These are phyloP conservation scores for Gari tellinella DNA, from an alignment of 2,888 invertebrate species.

Conservation along the genomic window DNA sequence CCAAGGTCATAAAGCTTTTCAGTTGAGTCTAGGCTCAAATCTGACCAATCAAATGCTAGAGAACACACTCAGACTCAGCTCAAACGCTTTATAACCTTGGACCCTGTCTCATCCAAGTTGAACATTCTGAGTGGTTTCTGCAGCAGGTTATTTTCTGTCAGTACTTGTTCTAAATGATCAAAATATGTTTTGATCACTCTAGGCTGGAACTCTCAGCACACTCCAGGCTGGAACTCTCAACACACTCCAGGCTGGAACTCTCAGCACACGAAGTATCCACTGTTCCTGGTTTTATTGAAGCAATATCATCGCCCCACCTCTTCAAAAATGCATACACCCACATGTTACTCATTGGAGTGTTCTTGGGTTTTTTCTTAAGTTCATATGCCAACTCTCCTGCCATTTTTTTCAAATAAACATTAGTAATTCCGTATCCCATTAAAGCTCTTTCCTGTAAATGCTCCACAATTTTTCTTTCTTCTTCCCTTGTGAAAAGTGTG, in stretches of 20 bases:
- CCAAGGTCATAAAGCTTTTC: too few species aligned
- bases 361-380: background rate
- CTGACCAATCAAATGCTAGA: too few species aligned
- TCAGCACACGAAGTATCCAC: conserved; percentile 1
- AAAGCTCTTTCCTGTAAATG: background rate
- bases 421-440: conserved; percentile 9
- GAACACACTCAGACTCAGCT: too few species aligned
- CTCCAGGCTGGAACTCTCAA: too few species aligned
- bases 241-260: background rate
- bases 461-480: conserved; percentile 1
- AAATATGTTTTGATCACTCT: background rate
- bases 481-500: background rate
- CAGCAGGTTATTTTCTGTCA: background rate
- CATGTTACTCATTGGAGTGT: conserved; percentile 4
- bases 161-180: background rate
- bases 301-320: background rate
- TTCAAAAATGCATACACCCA: conserved; percentile 11
- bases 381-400: conserved; percentile 10
- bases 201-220: too few species aligned
- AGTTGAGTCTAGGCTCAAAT: too few species aligned
- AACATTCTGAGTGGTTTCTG: conserved; percentile 8
- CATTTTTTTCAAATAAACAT: background rate
- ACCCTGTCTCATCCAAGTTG: too few species aligned
- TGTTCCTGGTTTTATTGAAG: background rate
- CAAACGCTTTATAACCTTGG: too few species aligned